Conservation (phyloP, 2,113 vertebrate genomes). For the Callospermophilus lateralis region DNA sequence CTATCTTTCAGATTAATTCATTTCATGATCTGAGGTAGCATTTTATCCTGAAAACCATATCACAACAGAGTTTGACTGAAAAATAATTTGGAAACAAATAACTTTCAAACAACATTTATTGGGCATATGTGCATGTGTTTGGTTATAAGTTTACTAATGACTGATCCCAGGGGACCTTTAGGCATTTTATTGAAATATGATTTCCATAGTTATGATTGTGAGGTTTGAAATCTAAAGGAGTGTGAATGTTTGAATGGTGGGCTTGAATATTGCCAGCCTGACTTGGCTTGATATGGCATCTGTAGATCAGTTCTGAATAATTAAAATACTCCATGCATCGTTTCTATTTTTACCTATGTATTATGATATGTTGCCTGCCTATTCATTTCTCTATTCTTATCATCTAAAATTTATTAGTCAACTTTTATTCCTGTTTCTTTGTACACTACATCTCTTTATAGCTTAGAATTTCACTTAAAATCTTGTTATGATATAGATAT, state of each 20-base stretch:
- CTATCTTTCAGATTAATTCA: not conserved
- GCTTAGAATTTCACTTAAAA: not conserved
- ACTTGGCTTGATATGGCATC: not conserved
- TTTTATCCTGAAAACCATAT: not conserved
- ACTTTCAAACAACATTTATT: not conserved
- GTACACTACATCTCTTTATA: not conserved
- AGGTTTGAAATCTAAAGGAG: not conserved
- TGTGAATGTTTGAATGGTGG: not conserved
- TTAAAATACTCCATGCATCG: not conserved
- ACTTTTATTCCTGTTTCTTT: not conserved
- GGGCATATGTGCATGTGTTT: not conserved
- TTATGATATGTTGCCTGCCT: not conserved
- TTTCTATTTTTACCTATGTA: constrained; percentile 14
- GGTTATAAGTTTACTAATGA: not conserved
- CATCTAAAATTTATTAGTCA: not conserved
- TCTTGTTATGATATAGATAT: not conserved
- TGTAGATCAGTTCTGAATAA: not conserved
- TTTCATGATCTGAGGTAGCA: not conserved
- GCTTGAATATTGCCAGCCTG: not conserved
- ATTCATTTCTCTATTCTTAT: not conserved
- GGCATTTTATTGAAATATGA: not conserved
- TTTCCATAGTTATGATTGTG: not conserved
- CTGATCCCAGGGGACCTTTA: not conserved
- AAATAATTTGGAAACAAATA: not conserved
- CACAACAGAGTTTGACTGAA: not conserved